phyloP scores from a whole-genome alignment of 2,113 vertebrate genomes.

The Monopterus albus region DNA sequence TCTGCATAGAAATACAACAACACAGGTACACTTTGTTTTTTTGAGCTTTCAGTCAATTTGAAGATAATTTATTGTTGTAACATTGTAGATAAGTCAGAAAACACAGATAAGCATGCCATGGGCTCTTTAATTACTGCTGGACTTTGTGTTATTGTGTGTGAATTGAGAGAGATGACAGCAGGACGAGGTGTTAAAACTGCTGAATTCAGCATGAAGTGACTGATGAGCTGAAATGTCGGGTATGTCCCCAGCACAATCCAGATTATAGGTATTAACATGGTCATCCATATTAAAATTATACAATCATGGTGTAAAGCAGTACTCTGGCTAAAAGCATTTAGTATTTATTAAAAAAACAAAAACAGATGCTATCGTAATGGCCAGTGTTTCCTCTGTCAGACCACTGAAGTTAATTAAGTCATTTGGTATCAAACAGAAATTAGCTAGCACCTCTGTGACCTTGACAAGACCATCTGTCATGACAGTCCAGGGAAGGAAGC shows the following conservation, averaged over 20 bases:
- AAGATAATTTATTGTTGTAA: no score
- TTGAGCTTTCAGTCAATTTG: no score
- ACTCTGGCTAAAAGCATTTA: constrained; percentile 17
- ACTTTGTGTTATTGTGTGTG: constrained; percentile 47
- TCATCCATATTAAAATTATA: not conserved
- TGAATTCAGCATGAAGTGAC: constrained; percentile 28
- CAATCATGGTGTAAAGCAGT: not conserved
- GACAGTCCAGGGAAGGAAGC: constrained; percentile 57
- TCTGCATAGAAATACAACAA: no score
- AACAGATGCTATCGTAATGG: not conserved
- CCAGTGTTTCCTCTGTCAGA: not conserved
- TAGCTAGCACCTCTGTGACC: constrained; percentile 50
- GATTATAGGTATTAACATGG: not conserved
- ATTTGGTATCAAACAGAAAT: constrained; percentile 22
- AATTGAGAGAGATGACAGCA: constrained; percentile 33
- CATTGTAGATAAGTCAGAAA: no score
- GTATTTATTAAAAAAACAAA: constrained; percentile 1
- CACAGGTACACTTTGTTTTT: no score
- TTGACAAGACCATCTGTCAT: constrained; percentile 54
- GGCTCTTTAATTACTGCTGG: constrained; percentile 63
- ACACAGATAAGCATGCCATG: no score
- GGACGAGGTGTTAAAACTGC: constrained; percentile 23
- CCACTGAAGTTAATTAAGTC: constrained; percentile 24
- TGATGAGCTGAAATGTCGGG: not conserved
- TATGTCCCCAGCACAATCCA: not conserved